These are phyloP conservation scores for Tretioscincus oriximinensis DNA, from an alignment of 2,113 vertebrate species.

Conservation along the genomic window DNA sequence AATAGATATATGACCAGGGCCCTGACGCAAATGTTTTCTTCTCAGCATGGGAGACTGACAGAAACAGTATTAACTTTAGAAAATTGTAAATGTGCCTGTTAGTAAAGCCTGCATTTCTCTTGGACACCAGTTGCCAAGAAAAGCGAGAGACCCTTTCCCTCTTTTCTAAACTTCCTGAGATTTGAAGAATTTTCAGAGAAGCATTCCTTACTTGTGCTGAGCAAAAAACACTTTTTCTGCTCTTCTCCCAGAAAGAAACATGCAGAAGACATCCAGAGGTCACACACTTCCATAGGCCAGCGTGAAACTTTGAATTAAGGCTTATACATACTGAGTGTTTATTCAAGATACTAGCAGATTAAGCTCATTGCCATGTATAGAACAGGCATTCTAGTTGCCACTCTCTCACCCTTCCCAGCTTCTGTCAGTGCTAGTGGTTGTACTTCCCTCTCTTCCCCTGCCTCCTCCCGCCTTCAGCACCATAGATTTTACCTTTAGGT, in stretches of 20 bases:
- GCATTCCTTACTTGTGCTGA: neutral
- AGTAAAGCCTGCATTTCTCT: neutral
- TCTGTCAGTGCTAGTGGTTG: too few relatives aligned
- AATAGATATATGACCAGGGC: too few relatives aligned
- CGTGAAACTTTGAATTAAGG: neutral
- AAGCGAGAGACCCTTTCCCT: neutral
- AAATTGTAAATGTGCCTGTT: neutral
- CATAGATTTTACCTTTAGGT: too few relatives aligned
- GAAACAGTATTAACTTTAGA: neutral
- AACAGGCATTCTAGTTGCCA: too few relatives aligned
- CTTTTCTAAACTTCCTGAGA: neutral
- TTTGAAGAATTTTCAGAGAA: neutral
- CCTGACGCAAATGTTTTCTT: neutral
- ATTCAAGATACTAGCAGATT: too few relatives aligned
- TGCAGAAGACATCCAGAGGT: neutral
- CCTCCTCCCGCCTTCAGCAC: too few relatives aligned
- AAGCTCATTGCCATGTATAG: too few relatives aligned
- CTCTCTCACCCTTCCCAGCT: too few relatives aligned
- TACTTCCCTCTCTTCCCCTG: too few relatives aligned
- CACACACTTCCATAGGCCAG: neutral
- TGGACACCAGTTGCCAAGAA: neutral
- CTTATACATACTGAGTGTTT: too few relatives aligned
- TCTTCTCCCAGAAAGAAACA: neutral
- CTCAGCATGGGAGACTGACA: neutral
- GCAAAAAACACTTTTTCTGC: neutral